These are phyloP conservation scores for Scomber scombrus DNA, from an alignment of 2,113 vertebrate genomes.

Conservation along the genomic window DNA sequence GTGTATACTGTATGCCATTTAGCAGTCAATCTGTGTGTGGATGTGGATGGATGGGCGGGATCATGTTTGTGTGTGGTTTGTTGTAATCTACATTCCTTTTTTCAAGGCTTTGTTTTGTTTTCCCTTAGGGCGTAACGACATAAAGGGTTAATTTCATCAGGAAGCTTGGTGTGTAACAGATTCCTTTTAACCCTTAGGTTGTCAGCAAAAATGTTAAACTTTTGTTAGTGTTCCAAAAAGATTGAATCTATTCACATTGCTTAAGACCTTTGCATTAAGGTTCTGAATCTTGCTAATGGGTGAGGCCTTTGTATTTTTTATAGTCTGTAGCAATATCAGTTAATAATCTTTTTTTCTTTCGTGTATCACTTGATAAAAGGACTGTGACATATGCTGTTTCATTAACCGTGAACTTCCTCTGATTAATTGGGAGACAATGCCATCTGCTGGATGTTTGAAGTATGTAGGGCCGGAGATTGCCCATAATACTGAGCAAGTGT, in stretches of 20 bases:
- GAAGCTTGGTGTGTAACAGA: constrained; percentile 63
- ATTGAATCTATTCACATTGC: not conserved
- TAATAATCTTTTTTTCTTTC: constrained; percentile 36
- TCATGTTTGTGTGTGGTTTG: constrained; percentile 63
- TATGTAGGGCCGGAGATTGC: not conserved
- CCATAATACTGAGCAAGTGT: not conserved
- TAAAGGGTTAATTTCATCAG: constrained; percentile 72
- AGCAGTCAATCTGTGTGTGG: constrained; percentile 70
- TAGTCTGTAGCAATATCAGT: constrained; percentile 30
- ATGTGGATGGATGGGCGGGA: constrained; percentile 39
- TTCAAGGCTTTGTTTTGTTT: constrained; percentile 70
- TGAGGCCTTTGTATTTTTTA: constrained; percentile 19
- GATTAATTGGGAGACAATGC: constrained; percentile 61
- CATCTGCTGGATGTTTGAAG: constrained; percentile 73
- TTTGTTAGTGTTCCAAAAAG: constrained; percentile 9
- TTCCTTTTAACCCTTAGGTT: constrained; percentile 58
- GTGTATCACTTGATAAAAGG: constrained; percentile 48
- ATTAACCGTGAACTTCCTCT: constrained; percentile 22
- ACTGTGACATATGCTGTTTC: constrained; percentile 31
- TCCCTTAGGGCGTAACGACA: constrained; percentile 60
- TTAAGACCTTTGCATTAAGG: not conserved
- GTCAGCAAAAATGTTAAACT: constrained; percentile 20
- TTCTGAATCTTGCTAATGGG: not conserved
- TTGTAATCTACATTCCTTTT: constrained; percentile 73
- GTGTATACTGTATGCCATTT: constrained; percentile 79